phyloP scores from a whole-genome alignment of 1,140 invertebrate genomes.

The Nymphalis io region DNA sequence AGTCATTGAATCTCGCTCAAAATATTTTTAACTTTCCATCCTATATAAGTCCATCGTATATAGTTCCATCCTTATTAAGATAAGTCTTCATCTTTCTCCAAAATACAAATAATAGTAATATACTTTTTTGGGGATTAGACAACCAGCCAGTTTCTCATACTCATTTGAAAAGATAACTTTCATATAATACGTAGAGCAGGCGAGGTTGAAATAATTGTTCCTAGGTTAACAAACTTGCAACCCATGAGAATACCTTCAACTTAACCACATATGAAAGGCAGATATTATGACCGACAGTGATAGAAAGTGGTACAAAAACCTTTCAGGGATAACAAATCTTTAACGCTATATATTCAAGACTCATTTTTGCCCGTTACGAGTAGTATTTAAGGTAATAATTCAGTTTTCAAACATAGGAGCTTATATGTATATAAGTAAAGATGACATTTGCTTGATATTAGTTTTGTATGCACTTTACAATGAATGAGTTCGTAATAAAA shows the following conservation, averaged over 20 bases:
- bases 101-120: no score
- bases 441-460: constrained; percentile 7
- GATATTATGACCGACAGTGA: constrained; percentile 8
- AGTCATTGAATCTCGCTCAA: no score
- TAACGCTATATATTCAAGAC: neutral
- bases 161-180: no score
- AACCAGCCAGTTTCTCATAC: no score
- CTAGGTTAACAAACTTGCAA: constrained; percentile 10
- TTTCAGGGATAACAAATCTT: neutral
- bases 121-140: no score
- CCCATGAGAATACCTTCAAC: constrained; percentile 12
- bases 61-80: no score
- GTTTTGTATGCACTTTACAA: constrained; percentile 9
- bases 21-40: no score
- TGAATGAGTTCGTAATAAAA: constrained; percentile 9
- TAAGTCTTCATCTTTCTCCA: no score
- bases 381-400: neutral
- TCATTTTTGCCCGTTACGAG: neutral
- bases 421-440: constrained; percentile 12
- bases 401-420: neutral
- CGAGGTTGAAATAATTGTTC: neutral
- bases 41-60: no score
- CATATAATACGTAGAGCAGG: neutral
- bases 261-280: constrained; percentile 14
- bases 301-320: constrained; percentile 4